Base-by-base conservation (phyloP, 2,113 vertebrate species). In the Ariopsis seemanni region DNA sequence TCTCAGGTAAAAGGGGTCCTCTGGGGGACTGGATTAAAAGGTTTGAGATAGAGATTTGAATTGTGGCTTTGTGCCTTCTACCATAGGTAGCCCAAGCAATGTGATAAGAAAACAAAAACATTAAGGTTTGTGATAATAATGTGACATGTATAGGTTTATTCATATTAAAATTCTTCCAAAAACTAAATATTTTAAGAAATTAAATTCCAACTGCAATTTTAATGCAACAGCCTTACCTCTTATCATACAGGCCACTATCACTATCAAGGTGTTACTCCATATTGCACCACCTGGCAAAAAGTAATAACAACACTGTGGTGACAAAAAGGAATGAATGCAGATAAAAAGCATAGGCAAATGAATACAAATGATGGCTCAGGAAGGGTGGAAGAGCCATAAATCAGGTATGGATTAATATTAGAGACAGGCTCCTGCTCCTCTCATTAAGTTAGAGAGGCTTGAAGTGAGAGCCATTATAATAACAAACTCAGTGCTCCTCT, bases 351-450 rank as follows among this genome's bases (percentile, higher is more conserved):
- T 92, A 93, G 90, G 90, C 91, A 96, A 97, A 97, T 96, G 95
- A 97, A 96, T 96, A 97, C 96, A 96, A 96, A 98, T 96, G 95
- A 95, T 90, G 94, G 95, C 94, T 96, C 93, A 95, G 95, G 50
- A 95, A 93, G 92, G 95, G 91, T 90, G 90, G 95, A 94, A 92
- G 93, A 93, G 80, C 87, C 94, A 95, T 97, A 96, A 96, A 97
- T 97, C 94, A 93, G 95, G 95, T 89, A 90, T 86, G 90, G 92
- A 91, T 93, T 93, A 94, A 93, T 94, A 91, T 92, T 92, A 92
- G 94, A 95, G 94, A 93, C 93, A 93, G 92, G 89, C 93, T 93
- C 91, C 91, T 90, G 93, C 92, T 93, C 83, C 91, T 94, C 94
- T 93, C 91, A 94, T 95, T 95, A 93, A 90, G 88, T 90, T 92